A percentile compares a stretch with the other conserved stretches of the same genome.
Conservation (phyloP, 2,888 invertebrate species). For the Drosophila ezoana region DNA sequence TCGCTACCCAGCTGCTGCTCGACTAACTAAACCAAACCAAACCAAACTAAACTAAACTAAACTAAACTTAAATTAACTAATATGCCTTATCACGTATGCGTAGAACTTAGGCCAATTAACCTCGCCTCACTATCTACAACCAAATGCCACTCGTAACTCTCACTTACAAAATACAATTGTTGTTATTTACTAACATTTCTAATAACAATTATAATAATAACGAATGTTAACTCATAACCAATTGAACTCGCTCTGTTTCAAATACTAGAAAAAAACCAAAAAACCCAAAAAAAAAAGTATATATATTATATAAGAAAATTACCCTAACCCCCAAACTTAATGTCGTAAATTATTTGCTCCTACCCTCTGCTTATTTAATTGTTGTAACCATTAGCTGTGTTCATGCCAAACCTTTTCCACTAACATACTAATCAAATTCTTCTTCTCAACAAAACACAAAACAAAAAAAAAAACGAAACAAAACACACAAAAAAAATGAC, state of each 20-base stretch:
- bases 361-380: slow-evolving; percentile 71
- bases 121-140: slow-evolving; percentile 66
- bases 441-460: slow-evolving; percentile 26
- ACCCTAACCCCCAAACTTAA: slow-evolving; percentile 30
- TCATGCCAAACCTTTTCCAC: slow-evolving; percentile 25
- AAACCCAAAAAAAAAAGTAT: slow-evolving; percentile 3
- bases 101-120: slow-evolving; percentile 51
- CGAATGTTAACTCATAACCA: slow-evolving; percentile 75
- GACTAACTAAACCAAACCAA: slow-evolving; percentile 13
- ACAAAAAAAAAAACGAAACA: slow-evolving; percentile 25
- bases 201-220: slow-evolving; percentile 29
- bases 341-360: slow-evolving; percentile 59
- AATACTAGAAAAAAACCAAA: slow-evolving; percentile 39
- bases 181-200: slow-evolving; percentile 27
- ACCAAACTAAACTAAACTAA: slow-evolving; percentile 16
- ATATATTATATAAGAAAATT: slow-evolving; percentile 31
- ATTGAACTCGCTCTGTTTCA: slow-evolving; percentile 83
- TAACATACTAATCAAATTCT: slow-evolving; percentile 50
- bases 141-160: slow-evolving; percentile 75
- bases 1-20: slow-evolving; percentile 38
- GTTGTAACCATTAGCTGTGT: slow-evolving; percentile 67
- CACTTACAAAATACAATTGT: slow-evolving; percentile 59
- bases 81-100: slow-evolving; percentile 55
- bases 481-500: slow-evolving; percentile 14
- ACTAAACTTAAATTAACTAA: slow-evolving; percentile 18